These are phyloP conservation scores for Nannobrachium achirus DNA, from an alignment of 2,113 vertebrate genomes.

Conservation along the genomic window DNA sequence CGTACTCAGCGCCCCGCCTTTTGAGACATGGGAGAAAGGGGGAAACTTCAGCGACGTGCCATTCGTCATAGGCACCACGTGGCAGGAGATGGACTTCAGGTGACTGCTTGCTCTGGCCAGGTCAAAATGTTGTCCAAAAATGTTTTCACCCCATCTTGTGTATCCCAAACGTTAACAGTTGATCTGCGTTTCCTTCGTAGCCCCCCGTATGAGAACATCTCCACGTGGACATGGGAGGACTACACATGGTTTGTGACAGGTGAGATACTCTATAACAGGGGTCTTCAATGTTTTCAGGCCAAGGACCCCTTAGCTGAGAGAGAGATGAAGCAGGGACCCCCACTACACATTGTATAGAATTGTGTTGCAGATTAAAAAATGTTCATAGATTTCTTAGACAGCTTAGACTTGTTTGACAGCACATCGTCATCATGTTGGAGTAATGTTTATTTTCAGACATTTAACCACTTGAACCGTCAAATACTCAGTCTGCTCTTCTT, in stretches of 20 bases:
- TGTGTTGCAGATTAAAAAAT: neutral
- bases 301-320: too few relatives aligned
- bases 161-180: neutral
- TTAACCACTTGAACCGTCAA: too few relatives aligned
- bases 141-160: too few relatives aligned
- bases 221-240: slow-evolving; percentile 78
- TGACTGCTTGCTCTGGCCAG: slow-evolving; percentile 28
- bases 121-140: too few relatives aligned
- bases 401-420: too few relatives aligned
- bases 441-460: too few relatives aligned
- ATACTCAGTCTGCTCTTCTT: too few relatives aligned
- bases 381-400: neutral
- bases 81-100: slow-evolving; percentile 80
- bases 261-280: slow-evolving; percentile 44
- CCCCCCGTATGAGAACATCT: slow-evolving; percentile 73
- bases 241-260: slow-evolving; percentile 79
- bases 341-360: neutral
- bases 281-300: too few relatives aligned
- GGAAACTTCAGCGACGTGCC: slow-evolving; percentile 73
- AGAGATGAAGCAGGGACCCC: neutral
- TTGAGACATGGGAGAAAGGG: slow-evolving; percentile 73
- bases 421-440: too few relatives aligned
- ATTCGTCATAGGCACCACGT: slow-evolving; percentile 76
- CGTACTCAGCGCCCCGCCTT: slow-evolving; percentile 70
- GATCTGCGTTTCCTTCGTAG: slow-evolving; percentile 46